Base-by-base conservation (phyloP, 2,888 invertebrate species). In the Anticlea derivata region DNA sequence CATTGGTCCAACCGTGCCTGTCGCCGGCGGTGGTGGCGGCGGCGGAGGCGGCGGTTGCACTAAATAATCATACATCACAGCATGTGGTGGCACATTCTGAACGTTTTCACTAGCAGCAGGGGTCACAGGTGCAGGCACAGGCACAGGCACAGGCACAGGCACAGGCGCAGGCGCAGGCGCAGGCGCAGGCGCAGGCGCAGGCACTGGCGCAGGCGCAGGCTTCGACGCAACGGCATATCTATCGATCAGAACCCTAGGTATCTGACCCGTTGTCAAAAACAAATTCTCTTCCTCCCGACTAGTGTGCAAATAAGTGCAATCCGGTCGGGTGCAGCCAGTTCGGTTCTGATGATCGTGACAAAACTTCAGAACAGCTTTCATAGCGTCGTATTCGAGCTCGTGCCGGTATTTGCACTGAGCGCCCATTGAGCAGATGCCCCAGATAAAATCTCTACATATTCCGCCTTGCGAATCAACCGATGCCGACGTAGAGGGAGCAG, bases 281-380 rank as follows among this genome's bases (percentile, higher is more conserved):
- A 78, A 58, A 39, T 64, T 76, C 45, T 86, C 70, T 20, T 89
- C 87, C 23, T 86, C 84, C 27, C 75, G 75, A 0, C 80, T 73
- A 0, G 81, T 65, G 34, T 87, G 88, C 3, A 88, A 63, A 58
- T 80, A 89, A 0, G 75, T 78, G 50, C 89, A 88, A 40, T 77
- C 76, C 20, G 75, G 71, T 29, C 85, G 65, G 0, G 55, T 65
- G 48, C 89, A 89, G 2, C 80, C 81, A 5, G 74, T 65, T 35
- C 75, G 70, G 49, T 89, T 89, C 63, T 89, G 89, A 55, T 68
- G 80, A 48, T 89, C 81, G 63, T 86, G 86, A 41, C 89, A 89
- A 51, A 89, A 88, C 43, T 75, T 77, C 1, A 89, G 55, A 7
- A 79, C 80, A 1, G 69, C 66, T 70, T 78, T 80, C 83, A 88